Evolutionary conservation across 2,888 invertebrate species (phyloP).

Genomic region (Suillia variegata): DNA sequence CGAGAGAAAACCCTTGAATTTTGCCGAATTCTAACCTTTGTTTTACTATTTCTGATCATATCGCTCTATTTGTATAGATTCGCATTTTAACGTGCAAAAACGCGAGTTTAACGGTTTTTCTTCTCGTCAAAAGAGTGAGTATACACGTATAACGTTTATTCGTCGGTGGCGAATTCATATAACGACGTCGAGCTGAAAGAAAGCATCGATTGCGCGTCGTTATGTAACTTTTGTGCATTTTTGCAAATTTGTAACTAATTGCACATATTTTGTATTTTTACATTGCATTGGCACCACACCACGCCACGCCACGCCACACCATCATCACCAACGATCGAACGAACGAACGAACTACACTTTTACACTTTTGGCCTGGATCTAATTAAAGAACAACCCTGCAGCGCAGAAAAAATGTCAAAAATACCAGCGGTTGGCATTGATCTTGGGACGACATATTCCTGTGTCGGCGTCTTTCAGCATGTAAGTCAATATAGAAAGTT

Average conservation of each 20-base stretch:
- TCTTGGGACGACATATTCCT: constrained; percentile 93
- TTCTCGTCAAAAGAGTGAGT: no score
- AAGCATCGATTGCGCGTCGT: no score
- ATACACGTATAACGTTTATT: no score
- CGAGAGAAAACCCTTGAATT: constrained; percentile 59
- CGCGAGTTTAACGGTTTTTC: background rate
- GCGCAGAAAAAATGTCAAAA: constrained; percentile 58
- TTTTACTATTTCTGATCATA: constrained; percentile 57
- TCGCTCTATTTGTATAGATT: constrained; percentile 59
- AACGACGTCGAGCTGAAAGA: background rate
- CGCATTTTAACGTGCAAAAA: constrained; percentile 43
- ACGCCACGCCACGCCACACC: no score
- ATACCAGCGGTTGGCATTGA: constrained; percentile 65
- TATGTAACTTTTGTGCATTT: constrained; percentile 13
- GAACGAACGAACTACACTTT: no score
- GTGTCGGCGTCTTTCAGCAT: constrained; percentile 90
- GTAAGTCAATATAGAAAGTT: no score
- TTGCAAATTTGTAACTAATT: constrained; percentile 1
- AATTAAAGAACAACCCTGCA: constrained; percentile 41
- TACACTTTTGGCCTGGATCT: constrained; percentile 27
- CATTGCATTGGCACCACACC: no score
- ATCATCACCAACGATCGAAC: constrained; percentile 17
- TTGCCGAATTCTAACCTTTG: constrained; percentile 58
- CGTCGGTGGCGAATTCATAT: no score
- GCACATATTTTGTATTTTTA: no score